Evolutionary conservation across 2,113 vertebrate species (phyloP).

Genomic region (Seriola aureovittata): DNA sequence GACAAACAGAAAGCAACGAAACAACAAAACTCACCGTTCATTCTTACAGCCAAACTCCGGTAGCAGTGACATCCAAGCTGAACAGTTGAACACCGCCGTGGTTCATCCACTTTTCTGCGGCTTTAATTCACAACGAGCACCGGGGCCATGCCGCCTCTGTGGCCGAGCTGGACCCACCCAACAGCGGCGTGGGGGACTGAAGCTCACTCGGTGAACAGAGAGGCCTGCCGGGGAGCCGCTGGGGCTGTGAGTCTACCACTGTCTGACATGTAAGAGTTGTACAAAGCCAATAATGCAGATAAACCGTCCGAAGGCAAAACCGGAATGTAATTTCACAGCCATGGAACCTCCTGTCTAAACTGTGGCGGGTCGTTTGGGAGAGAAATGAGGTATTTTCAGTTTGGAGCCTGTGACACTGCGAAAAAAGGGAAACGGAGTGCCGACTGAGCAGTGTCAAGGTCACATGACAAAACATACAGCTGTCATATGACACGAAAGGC

Average conservation of each 20-base stretch:
- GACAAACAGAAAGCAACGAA: not conserved
- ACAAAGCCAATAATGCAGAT: not conserved
- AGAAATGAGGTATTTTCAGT: conserved; percentile 6
- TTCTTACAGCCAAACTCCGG: conserved; percentile 74
- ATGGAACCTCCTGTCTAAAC: not conserved
- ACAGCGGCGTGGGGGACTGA: conserved; percentile 58
- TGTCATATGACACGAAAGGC: conserved; percentile 66
- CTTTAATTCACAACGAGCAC: not conserved
- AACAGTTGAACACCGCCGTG: not conserved
- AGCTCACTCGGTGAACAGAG: conserved; percentile 56
- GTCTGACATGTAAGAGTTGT: conserved; percentile 34
- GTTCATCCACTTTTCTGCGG: conserved; percentile 20
- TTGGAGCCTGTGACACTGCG: conserved; percentile 43
- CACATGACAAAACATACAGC: conserved; percentile 75
- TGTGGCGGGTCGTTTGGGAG: not conserved
- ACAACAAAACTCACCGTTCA: conserved; percentile 88
- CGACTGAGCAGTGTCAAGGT: conserved; percentile 44
- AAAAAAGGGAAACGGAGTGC: conserved; percentile 47
- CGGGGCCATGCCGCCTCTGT: conserved; percentile 55
- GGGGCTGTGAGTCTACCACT: conserved; percentile 29
- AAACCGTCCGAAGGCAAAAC: not conserved
- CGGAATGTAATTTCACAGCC: not conserved
- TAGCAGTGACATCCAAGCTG: conserved; percentile 36
- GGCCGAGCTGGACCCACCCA: conserved; percentile 55
- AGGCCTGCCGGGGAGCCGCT: conserved; percentile 69